Conservation (phyloP, 1,140 invertebrate genomes). For the Drosophila bipectinata region DNA sequence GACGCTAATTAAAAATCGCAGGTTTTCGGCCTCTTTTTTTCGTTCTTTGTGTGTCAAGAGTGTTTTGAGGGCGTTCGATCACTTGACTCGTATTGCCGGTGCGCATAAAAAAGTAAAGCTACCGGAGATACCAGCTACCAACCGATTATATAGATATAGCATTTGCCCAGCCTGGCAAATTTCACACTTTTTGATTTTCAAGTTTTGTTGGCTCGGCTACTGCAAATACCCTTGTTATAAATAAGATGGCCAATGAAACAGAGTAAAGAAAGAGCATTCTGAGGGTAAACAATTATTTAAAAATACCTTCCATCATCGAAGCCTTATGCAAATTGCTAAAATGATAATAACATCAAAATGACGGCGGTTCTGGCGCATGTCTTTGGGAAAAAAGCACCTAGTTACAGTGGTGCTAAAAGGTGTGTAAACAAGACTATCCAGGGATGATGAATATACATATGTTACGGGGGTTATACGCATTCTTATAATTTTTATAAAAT, state of each 20-base stretch:
- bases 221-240: conserved; percentile 26
- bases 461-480: not conserved
- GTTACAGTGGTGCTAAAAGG: conserved; percentile 47
- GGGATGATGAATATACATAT: conserved; percentile 3
- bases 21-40: not conserved
- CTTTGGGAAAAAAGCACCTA: conserved; percentile 30
- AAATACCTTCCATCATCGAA: conserved; percentile 49
- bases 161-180: conserved; percentile 34
- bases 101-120: conserved; percentile 47
- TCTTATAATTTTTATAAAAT: too few species aligned
- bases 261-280: conserved; percentile 23
- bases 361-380: conserved; percentile 10
- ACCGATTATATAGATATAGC: conserved; percentile 16
- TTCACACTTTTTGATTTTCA: conserved; percentile 51
- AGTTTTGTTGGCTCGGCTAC: conserved; percentile 29
- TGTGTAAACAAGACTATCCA: conserved; percentile 35
- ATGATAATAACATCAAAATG: conserved; percentile 62
- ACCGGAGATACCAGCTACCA: not conserved
- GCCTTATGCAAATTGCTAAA: conserved; percentile 63
- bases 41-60: conserved; percentile 20
- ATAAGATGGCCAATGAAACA: conserved; percentile 20
- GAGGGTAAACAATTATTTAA: conserved; percentile 63
- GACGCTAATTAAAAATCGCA: conserved; percentile 53
- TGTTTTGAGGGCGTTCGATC: conserved; percentile 48
- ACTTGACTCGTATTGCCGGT: conserved; percentile 68